Percentiles rank a stretch among this genome's conserved stretches.
Evolutionary conservation across 2,797 vertebrate species (phyloP).

Genomic region (Clarias platycephalus): DNA sequence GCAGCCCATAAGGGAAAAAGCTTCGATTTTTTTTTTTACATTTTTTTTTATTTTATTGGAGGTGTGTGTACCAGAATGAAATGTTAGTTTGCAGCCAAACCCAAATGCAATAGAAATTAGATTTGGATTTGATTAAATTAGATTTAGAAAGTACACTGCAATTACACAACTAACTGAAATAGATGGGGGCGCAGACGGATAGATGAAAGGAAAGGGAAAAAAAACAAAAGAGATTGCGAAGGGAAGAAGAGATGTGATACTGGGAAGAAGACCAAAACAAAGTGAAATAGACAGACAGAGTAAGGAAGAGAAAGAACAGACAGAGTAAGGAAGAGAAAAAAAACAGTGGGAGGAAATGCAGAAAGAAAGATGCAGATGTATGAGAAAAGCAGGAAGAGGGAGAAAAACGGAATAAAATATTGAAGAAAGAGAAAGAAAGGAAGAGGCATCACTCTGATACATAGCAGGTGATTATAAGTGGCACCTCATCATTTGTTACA

Average conservation of each 20-base stretch:
- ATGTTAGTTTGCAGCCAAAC: slow-evolving; percentile 10
- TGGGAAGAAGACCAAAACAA: background rate
- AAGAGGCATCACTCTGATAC: no score
- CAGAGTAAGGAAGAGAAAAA: slow-evolving; percentile 42
- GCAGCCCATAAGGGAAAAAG: slow-evolving; percentile 3
- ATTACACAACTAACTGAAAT: background rate
- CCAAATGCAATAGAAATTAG: slow-evolving; percentile 55
- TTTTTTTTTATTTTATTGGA: background rate
- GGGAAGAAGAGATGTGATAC: background rate
- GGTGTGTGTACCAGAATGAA: background rate
- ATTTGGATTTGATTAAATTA: slow-evolving; percentile 49
- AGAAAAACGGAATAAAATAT: background rate
- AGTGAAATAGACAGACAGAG: background rate
- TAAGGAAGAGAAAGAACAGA: slow-evolving; percentile 25
- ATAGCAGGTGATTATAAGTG: background rate
- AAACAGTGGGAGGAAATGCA: background rate
- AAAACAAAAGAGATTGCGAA: background rate
- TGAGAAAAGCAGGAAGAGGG: background rate
- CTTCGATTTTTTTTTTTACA: background rate
- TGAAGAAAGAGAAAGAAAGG: background rate
- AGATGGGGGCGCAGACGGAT: background rate
- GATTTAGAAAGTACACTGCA: slow-evolving; percentile 36
- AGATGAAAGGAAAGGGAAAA: background rate
- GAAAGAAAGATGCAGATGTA: background rate
- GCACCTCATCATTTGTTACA: background rate